Evolutionary conservation across 2,888 invertebrate genomes (phyloP).

Genomic region (Ectemnius lituratus): DNA sequence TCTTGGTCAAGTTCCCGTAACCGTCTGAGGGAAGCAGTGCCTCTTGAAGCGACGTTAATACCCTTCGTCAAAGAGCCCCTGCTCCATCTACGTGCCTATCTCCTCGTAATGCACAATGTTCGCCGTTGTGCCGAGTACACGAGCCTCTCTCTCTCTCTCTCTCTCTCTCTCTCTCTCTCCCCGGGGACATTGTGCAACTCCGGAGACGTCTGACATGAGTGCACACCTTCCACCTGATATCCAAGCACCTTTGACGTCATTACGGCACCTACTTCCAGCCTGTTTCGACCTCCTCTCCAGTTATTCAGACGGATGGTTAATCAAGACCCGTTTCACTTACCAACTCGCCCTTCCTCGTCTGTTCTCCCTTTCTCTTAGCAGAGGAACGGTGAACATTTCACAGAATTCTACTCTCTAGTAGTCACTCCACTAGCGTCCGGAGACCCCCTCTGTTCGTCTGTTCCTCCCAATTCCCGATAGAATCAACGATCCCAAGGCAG

Average conservation of each 20-base stretch:
- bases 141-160: constrained; percentile 21
- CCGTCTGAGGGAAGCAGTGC: constrained; percentile 20
- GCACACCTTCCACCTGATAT: constrained; percentile 44
- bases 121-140: constrained; percentile 33
- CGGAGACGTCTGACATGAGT: constrained; percentile 44
- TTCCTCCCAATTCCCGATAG: background rate
- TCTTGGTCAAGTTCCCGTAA: constrained; percentile 3
- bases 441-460: background rate
- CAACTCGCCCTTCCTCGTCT: constrained; percentile 21
- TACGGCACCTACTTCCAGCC: constrained; percentile 35
- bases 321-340: constrained; percentile 60
- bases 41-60: constrained; percentile 49
- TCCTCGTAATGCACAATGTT: constrained; percentile 42
- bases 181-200: constrained; percentile 47
- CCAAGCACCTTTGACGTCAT: constrained; percentile 56
- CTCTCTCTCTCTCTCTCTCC: constrained; percentile 30
- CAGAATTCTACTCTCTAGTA: background rate
- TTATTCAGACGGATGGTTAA: constrained; percentile 49
- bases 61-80: constrained; percentile 50
- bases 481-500: background rate
- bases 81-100: constrained; percentile 35
- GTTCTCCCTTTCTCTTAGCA: background rate
- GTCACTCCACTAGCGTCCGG: constrained; percentile 7
- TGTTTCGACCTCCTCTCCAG: constrained; percentile 36
- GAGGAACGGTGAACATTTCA: no score